phyloP scores from a whole-genome alignment of 2,797 vertebrate species.

The Apodemus agrarius region DNA sequence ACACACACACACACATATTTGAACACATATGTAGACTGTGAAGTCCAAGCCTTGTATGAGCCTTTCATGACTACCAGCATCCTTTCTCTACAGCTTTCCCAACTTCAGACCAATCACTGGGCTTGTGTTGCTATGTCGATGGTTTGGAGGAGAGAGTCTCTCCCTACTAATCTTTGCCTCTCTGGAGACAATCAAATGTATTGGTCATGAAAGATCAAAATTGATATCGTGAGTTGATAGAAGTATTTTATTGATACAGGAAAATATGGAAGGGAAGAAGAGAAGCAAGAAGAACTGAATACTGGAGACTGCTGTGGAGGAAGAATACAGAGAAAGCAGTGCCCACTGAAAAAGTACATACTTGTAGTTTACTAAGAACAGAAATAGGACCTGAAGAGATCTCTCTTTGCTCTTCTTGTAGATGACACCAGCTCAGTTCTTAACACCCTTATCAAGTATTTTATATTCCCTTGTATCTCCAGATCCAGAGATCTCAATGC shows the following conservation, averaged over 20 bases:
- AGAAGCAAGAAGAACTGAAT: neutral
- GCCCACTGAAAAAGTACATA: neutral
- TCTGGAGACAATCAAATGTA: neutral
- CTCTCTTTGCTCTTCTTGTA: neutral
- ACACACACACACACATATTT: neutral
- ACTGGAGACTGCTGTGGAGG: neutral
- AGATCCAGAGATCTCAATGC: neutral
- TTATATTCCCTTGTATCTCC: neutral
- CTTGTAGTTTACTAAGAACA: neutral
- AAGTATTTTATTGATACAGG: neutral
- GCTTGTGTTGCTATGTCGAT: neutral
- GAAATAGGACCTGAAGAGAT: neutral
- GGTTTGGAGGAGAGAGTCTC: neutral
- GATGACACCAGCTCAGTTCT: neutral
- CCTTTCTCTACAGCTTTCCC: neutral
- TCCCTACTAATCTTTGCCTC: neutral
- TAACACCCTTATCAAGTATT: neutral
- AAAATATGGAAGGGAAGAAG: neutral
- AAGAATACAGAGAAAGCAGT: neutral
- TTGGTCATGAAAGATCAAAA: neutral
- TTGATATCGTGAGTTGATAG: neutral
- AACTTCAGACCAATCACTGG: neutral
- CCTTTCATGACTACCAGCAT: neutral
- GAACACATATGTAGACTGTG: neutral
- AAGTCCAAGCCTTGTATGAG: neutral